Evolutionary conservation across 2,888 invertebrate species (phyloP).

Genomic region (Nemurella pictetii): DNA sequence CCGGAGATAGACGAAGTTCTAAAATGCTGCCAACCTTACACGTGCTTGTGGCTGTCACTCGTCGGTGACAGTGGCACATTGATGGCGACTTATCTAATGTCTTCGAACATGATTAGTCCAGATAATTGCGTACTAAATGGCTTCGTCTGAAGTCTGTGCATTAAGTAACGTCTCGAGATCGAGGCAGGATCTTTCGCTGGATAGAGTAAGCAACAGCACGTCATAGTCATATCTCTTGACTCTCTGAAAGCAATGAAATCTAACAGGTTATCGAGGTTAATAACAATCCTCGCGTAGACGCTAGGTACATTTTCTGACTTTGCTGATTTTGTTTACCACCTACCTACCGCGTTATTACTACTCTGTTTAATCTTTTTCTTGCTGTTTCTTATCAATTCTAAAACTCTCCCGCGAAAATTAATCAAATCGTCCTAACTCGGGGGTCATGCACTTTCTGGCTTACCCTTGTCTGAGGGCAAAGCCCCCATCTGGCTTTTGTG

Average conservation of each 20-base stretch:
- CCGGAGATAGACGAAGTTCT: not conserved
- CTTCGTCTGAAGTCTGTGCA: not conserved
- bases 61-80: not conserved
- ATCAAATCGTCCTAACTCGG: no score
- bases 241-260: not conserved
- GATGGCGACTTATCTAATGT: not conserved
- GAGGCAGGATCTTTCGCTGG: not conserved
- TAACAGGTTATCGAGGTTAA: not conserved
- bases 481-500: not conserved
- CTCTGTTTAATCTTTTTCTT: no score
- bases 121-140: not conserved
- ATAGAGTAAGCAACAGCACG: not conserved
- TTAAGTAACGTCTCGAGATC: not conserved
- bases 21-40: not conserved
- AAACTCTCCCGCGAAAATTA: no score
- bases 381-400: no score
- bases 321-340: no score
- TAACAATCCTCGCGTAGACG: not conserved
- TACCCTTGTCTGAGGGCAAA: not conserved
- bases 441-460: not conserved
- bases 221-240: not conserved
- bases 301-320: not conserved
- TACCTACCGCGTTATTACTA: no score
- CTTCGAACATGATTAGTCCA: not conserved
- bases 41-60: not conserved